These are phyloP conservation scores for Lepidurus packardi DNA, from an alignment of 1,140 invertebrate species.

Conservation along the genomic window DNA sequence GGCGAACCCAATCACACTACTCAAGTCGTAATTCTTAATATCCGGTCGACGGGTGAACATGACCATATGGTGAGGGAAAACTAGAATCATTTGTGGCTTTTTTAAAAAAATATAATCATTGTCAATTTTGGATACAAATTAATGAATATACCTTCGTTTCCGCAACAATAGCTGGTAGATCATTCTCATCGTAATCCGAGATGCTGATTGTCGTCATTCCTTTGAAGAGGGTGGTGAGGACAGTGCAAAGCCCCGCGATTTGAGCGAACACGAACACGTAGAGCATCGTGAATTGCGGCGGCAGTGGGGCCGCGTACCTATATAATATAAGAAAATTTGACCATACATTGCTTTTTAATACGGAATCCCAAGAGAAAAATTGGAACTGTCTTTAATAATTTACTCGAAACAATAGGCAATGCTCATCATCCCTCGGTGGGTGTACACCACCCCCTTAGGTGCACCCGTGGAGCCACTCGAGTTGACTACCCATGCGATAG, in stretches of 20 bases:
- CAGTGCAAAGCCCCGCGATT: neutral
- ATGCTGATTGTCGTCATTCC: neutral
- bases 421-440: neutral
- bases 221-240: neutral
- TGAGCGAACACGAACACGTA: neutral
- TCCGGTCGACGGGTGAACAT: neutral
- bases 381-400: neutral
- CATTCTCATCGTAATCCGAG: neutral
- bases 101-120: neutral
- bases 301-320: neutral
- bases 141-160: neutral
- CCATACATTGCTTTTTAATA: neutral
- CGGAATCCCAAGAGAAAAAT: neutral
- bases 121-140: neutral
- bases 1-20: neutral
- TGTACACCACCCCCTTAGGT: slow-evolving; percentile 26
- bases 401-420: neutral
- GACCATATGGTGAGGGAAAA: slow-evolving; percentile 23
- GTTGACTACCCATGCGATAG: neutral
- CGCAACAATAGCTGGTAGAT: neutral
- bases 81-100: neutral
- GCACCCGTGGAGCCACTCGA: slow-evolving; percentile 26
- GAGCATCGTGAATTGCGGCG: neutral
- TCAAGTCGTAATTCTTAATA: neutral
- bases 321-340: neutral